A percentile compares a stretch with the other conserved stretches of the same genome.
These are phyloP conservation scores for Apodemus speciosus DNA, from an alignment of 2,113 vertebrate species.

Conservation along the genomic window DNA sequence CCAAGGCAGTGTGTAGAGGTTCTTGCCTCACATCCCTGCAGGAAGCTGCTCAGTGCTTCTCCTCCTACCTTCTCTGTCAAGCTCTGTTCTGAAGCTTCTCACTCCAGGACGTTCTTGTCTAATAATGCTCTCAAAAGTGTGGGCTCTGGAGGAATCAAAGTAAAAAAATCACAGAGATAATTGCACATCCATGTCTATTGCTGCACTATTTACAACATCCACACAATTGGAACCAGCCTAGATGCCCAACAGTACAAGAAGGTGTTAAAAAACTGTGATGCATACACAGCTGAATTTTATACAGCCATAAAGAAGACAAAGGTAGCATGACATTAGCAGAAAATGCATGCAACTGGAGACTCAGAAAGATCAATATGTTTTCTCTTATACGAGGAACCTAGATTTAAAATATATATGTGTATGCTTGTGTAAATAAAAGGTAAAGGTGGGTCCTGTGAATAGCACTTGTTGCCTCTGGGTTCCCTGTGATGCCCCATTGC, in stretches of 20 bases:
- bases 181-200: neutral
- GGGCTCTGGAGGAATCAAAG: neutral
- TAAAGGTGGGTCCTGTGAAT: too few species aligned
- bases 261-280: neutral
- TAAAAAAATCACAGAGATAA: neutral
- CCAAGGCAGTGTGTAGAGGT: neutral
- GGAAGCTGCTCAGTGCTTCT: neutral
- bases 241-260: neutral
- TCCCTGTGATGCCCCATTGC: neutral
- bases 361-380: neutral
- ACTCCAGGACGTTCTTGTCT: neutral
- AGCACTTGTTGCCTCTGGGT: neutral
- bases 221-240: neutral
- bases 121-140: neutral
- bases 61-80: neutral
- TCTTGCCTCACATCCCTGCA: neutral
- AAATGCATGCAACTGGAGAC: neutral
- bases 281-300: neutral
- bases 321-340: rapidly evolving
- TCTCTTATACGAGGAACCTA: neutral
- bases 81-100: neutral
- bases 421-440: neutral
- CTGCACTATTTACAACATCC: neutral
- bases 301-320: neutral
- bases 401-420: neutral